Evolutionary conservation across 2,888 invertebrate species (phyloP).

Genomic region (Andrena chrysosceles): DNA sequence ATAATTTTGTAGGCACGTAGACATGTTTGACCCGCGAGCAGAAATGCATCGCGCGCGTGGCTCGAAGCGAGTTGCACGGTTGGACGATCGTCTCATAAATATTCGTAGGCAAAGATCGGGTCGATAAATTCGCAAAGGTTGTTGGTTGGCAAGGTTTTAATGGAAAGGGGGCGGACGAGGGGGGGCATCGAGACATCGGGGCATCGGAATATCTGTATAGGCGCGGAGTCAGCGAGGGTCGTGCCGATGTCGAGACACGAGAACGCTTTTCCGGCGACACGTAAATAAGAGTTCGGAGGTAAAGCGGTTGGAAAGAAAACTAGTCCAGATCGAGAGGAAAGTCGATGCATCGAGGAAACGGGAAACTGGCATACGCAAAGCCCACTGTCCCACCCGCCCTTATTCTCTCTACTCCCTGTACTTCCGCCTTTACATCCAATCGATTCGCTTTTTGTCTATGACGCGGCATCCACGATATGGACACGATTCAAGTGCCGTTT

Average conservation of each 20-base stretch:
- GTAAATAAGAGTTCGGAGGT: constrained; percentile 64
- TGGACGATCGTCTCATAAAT: constrained; percentile 69
- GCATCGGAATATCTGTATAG: constrained; percentile 44
- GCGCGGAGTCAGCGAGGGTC: constrained; percentile 43
- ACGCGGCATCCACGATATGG: too few relatives aligned
- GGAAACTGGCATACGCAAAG: background rate
- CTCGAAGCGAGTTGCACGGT: constrained; percentile 62
- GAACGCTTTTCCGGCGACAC: constrained; percentile 73
- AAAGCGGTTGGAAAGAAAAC: constrained; percentile 57
- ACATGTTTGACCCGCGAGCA: background rate
- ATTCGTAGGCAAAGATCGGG: constrained; percentile 72
- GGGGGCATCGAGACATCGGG: constrained; percentile 8
- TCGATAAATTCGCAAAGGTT: constrained; percentile 75
- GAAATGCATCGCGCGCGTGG: constrained; percentile 24
- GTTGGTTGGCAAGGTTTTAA: constrained; percentile 73
- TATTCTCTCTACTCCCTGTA: background rate
- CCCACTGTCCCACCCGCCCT: background rate
- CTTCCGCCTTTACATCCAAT: constrained; percentile 14
- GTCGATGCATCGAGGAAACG: constrained; percentile 37
- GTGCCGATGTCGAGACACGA: constrained; percentile 63
- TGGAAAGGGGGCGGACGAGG: constrained; percentile 51
- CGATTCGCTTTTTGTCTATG: constrained; percentile 6
- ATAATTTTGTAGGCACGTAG: constrained; percentile 7
- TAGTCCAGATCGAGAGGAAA: constrained; percentile 34
- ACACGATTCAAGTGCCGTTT: background rate